phyloP scores from a whole-genome alignment of 2,113 vertebrate genomes.

The Zosterops borbonicus region DNA sequence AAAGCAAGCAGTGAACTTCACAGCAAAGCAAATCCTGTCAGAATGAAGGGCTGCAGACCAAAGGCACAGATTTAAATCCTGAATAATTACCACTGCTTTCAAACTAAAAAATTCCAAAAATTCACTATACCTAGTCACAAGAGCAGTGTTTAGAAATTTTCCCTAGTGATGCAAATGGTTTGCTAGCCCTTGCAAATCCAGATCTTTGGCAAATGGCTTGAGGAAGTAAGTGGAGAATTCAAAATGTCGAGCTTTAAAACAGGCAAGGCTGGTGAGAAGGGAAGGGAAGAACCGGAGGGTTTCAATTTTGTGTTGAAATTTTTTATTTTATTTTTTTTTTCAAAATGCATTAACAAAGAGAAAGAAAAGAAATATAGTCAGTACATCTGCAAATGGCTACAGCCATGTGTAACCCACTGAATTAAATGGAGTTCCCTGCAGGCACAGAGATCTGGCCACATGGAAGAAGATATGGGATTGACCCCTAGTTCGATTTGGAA shows the following conservation, averaged over 20 bases:
- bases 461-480: too few species aligned
- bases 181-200: background rate
- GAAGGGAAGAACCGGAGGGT: rapidly evolving
- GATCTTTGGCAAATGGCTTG: background rate
- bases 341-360: background rate
- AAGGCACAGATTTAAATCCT: background rate
- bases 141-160: background rate
- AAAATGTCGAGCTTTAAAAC: background rate
- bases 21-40: background rate
- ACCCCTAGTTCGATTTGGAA: background rate
- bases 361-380: background rate
- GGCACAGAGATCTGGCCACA: background rate
- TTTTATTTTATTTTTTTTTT: background rate
- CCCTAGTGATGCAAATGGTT: background rate
- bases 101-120: background rate
- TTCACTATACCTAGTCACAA: background rate
- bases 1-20: background rate
- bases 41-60: background rate
- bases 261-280: background rate
- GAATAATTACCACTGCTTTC: background rate
- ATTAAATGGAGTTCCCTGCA: background rate
- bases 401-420: background rate
- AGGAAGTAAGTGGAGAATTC: background rate
- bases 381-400: background rate
- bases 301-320: background rate